These are phyloP conservation scores for Spisula solida DNA, from an alignment of 2,888 invertebrate genomes.

Conservation along the genomic window DNA sequence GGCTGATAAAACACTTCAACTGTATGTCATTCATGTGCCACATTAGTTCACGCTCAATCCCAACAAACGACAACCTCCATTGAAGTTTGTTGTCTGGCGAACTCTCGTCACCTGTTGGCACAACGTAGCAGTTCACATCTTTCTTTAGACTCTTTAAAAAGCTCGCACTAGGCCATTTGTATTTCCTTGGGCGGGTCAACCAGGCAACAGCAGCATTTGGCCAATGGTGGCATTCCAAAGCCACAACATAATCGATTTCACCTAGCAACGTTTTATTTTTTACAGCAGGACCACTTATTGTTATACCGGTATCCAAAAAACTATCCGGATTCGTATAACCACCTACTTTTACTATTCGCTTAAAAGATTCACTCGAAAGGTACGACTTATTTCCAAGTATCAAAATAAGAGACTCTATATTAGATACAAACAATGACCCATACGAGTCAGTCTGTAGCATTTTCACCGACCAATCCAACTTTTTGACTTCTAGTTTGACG, in stretches of 20 bases:
- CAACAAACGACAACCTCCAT: slow-evolving; percentile 21
- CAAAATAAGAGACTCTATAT: no score
- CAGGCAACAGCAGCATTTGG: background rate
- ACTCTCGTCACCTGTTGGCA: background rate
- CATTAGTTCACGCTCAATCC: slow-evolving; percentile 15
- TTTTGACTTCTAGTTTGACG: background rate
- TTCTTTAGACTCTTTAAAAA: background rate
- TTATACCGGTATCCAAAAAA: background rate
- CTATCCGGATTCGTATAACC: background rate
- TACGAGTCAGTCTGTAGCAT: no score
- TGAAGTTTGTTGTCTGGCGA: background rate
- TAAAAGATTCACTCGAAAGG: background rate
- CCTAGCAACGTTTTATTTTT: background rate
- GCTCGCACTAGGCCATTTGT: background rate
- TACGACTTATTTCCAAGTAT: background rate
- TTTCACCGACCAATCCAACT: background rate
- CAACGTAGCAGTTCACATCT: slow-evolving; percentile 3
- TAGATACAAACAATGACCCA: no score
- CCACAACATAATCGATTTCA: slow-evolving; percentile 13
- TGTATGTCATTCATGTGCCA: slow-evolving; percentile 25
- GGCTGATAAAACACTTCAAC: slow-evolving; percentile 6
- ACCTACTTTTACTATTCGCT: background rate
- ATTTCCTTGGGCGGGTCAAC: background rate
- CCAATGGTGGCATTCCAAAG: background rate
- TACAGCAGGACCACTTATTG: background rate